Percentiles rank a stretch among this genome's conserved stretches.
Conservation (phyloP, 2,113 vertebrate genomes). For the Forbesichthys papilliferus region DNA sequence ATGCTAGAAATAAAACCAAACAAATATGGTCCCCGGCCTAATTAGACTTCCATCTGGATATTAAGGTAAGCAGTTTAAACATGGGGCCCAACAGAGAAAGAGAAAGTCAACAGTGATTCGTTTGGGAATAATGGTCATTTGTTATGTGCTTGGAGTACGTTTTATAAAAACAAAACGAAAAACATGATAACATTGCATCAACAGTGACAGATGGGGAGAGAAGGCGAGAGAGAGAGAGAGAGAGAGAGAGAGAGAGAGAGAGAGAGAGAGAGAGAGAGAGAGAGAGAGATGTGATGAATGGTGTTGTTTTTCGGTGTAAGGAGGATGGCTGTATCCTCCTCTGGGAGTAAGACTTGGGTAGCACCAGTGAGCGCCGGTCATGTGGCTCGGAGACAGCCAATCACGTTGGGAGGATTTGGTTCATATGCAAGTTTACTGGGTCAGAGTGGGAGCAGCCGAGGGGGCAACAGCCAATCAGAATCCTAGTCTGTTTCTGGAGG, state of each 20-base stretch:
- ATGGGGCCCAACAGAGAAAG: no score
- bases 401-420: conserved; percentile 60
- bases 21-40: no score
- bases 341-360: conserved; percentile 59
- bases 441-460: conserved; percentile 68
- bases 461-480: conserved; percentile 65
- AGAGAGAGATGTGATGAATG: conserved; percentile 69
- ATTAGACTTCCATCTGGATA: no score
- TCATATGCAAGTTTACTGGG: conserved; percentile 80
- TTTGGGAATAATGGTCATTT: no score
- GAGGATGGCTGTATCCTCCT: conserved; percentile 73
- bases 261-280: conserved; percentile 49
- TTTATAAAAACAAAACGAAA: conserved; percentile 53
- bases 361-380: conserved; percentile 62
- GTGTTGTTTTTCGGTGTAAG: conserved; percentile 68
- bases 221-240: not conserved
- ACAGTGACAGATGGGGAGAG: not conserved
- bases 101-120: no score
- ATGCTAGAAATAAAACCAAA: no score
- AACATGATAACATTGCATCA: conserved; percentile 53
- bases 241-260: conserved; percentile 13
- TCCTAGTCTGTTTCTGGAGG: conserved; percentile 55
- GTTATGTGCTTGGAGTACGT: not conserved
- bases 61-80: no score
- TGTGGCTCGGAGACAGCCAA: conserved; percentile 80